Evolutionary conservation across 2,888 invertebrate species (phyloP), one percentile per base, ranked within the genome.

Genomic region (Xestia rhomboidea): DNA sequence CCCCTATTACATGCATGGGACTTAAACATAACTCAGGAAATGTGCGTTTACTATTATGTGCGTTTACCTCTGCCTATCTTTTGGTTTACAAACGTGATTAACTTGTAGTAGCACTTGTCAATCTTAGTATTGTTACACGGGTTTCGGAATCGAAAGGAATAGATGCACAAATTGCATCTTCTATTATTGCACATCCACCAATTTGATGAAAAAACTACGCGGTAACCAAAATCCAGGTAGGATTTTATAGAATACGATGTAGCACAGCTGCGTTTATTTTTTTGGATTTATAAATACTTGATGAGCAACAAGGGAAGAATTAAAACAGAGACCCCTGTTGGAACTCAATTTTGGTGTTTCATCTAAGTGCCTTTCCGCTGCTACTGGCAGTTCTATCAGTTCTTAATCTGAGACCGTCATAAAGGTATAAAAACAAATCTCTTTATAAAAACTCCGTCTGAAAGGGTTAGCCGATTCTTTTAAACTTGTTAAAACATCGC

Each of bases 401-500:
- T 64, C 3, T 34, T 71, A 68, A 68, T 75, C 64, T 57, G 21
- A 15, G 54, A 7, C 38, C 24, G n/a, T 78, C 72, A 73, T 73
- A 66, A 78, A 72, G 30, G 64, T 66, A 75, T 83, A 82, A 73
- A 76, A 79, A 80, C 63, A 80, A 87, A 84, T 70, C 38, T 79
- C 68, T 87, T 75, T 30, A 67, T 54, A 77, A 88, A 87, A 73
- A 76, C 62, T 63, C 63, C 2, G 18, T 46, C 77, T 84, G 72
- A 76, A 87, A 84, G 89, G 81, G 89, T 88, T 81, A 66, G 70
- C 69, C 73, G 67, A 76, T 88, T 87, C 74, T 84, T 81, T 72
- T 84, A 81, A 87, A 87, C 76, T 86, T 84, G 77, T 84, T 86
- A 84, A 77, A 87, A 81, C 81, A 81, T 77, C 24, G 81, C 72